A percentile compares a stretch with the other conserved stretches of the same genome.
Conservation (phyloP, 2,113 vertebrate species). For the Sander vitreus region DNA sequence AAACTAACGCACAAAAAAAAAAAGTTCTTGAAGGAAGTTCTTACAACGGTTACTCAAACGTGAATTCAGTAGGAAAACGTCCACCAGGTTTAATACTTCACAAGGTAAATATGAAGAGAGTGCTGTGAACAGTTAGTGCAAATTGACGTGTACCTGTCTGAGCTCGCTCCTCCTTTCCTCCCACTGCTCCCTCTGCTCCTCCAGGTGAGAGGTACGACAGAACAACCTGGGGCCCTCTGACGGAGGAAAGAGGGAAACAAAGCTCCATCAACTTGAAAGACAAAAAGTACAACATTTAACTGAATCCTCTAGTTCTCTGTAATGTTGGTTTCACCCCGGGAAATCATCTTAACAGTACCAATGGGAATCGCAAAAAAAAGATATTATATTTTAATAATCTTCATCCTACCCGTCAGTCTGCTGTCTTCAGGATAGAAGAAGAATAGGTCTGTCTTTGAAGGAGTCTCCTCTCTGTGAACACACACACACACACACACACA, state of each 20-base stretch:
- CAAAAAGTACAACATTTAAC: not conserved
- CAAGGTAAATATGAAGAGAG: not conserved
- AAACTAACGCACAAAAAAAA: too few species aligned
- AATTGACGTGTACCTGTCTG: slow-evolving; percentile 65
- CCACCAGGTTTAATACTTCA: too few species aligned
- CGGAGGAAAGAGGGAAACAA: not conserved
- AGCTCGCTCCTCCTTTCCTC: slow-evolving; percentile 83
- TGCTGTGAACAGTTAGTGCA: not conserved
- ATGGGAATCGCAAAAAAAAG: not conserved
- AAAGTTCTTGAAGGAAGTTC: too few species aligned
- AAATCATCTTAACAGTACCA: not conserved
- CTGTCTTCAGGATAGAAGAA: slow-evolving; percentile 89
- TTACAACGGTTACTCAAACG: too few species aligned
- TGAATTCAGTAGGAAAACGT: not conserved
- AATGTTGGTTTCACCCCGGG: not conserved
- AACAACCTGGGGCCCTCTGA: slow-evolving; percentile 88
- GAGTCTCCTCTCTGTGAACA: slow-evolving; percentile 71
- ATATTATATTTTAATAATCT: not conserved
- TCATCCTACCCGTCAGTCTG: slow-evolving; percentile 86
- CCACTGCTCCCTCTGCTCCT: slow-evolving; percentile 87
- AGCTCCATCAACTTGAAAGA: not conserved
- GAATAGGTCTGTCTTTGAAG: slow-evolving; percentile 80
- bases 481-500: not conserved
- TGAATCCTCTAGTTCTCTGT: not conserved
- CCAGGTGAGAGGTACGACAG: slow-evolving; percentile 80